Evolutionary conservation across 2,888 invertebrate genomes (phyloP).

Genomic region (Pachliopta kotzebuea): DNA sequence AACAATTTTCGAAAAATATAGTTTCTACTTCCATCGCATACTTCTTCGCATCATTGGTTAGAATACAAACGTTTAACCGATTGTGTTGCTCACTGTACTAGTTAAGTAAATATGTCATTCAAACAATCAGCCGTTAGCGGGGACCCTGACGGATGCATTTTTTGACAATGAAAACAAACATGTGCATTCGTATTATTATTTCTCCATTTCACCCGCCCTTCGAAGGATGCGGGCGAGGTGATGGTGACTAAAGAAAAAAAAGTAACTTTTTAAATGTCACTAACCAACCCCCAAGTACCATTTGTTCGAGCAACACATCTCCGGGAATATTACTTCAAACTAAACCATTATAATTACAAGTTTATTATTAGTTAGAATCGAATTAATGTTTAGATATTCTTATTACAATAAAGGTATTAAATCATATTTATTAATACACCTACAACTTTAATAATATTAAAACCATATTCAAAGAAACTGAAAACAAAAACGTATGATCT

Average conservation of each 20-base stretch:
- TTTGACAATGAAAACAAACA: conserved; percentile 64
- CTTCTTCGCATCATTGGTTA: too few species aligned
- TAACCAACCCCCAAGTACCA: conserved; percentile 38
- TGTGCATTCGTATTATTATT: conserved; percentile 36
- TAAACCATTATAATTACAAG: background rate
- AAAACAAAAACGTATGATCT: too few species aligned
- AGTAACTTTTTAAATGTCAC: conserved; percentile 52
- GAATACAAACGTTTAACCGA: background rate
- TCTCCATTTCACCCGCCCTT: conserved; percentile 31
- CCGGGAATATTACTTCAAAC: background rate
- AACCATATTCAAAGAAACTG: too few species aligned
- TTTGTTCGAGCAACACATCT: background rate
- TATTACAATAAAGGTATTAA: too few species aligned
- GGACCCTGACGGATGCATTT: conserved; percentile 55
- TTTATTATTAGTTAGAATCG: background rate
- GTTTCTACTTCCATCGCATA: too few species aligned
- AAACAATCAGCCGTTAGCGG: conserved; percentile 30
- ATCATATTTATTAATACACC: too few species aligned
- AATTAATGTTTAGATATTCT: too few species aligned
- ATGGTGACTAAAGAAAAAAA: too few species aligned
- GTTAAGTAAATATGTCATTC: conserved; percentile 37
- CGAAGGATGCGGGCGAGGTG: conserved; percentile 50
- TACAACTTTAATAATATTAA: too few species aligned
- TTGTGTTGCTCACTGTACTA: background rate
- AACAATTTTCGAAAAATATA: too few species aligned